Conservation (phyloP, 2,113 vertebrate genomes). For the Xiphorhynchus elegans region DNA sequence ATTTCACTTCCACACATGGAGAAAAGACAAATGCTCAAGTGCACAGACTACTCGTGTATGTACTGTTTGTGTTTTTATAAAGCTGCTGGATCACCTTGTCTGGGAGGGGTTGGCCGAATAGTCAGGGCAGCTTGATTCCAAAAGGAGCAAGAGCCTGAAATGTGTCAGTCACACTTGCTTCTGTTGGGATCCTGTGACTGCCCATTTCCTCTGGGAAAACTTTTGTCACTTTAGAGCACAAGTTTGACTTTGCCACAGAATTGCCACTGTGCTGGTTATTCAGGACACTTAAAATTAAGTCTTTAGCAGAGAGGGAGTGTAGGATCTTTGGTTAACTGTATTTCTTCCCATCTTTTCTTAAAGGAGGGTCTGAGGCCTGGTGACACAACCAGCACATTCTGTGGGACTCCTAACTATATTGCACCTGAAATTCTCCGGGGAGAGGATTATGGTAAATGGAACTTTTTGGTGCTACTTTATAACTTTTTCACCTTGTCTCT, state of each 20-base stretch:
- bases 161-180: background rate
- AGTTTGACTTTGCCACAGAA: background rate
- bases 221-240: background rate
- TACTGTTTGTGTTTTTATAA: background rate
- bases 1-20: background rate
- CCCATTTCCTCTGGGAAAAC: background rate
- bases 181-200: background rate
- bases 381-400: slow-evolving; percentile 98
- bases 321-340: background rate
- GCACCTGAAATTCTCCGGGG: slow-evolving; percentile 97
- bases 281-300: background rate
- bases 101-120: background rate
- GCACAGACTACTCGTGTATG: background rate
- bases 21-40: background rate
- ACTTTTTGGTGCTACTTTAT: background rate
- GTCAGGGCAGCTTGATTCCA: background rate
- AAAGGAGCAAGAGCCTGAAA: background rate
- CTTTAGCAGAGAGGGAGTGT: background rate
- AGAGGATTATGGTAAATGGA: slow-evolving; percentile 93
- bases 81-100: background rate
- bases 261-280: background rate
- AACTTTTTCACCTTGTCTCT: background rate
- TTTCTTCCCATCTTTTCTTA: background rate
- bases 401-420: slow-evolving; percentile 98
- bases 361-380: slow-evolving; percentile 97